Base-by-base conservation (phyloP, 2,888 invertebrate species). In the Callinectes sapidus region DNA sequence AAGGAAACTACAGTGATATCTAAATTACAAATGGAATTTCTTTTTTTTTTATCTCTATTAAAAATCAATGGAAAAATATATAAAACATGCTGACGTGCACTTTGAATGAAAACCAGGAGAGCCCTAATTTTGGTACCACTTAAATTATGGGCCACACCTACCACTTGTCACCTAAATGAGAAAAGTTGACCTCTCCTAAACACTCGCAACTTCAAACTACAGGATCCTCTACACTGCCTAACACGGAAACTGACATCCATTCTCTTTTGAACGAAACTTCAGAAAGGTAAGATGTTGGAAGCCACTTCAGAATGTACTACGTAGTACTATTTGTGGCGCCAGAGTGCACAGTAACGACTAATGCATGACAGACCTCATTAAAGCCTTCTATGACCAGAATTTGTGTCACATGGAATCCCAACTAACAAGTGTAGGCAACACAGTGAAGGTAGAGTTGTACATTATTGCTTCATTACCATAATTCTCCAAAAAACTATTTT, bases 391-490 rank as follows among this genome's bases (percentile, higher is more conserved):
- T 90, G 89, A 85, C 87, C 90, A 92, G 89, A 90, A 48, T 66
- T 90, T 92, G 55, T 71, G 92, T 89, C 92, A 90, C 88, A 81
- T 91, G 92, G 92, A 92, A 92, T 92, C 92, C 92, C 92, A 92
- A 92, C 92, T 55, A 87, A 88, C 66, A 71, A 86, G 90, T 92
- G 77, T 71, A 48, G 87, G 86, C 87, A 87, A 91, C 87, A 91
- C 87, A 91, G 81, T 91, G 28, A 91, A 91, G 71, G 86, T 81
- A 89, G 48, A 81, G 90, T 91, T 91, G 87, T 91, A 87, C 86
- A 88, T 92, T 92, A 92, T 92, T 92, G 92, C 92, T 92, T 92
- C 89, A 89, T 90, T 92, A 92, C 90, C 92, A 91, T 92, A 23
- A 90, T 90, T 71, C 89, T 71, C 88, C 88, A 85, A 91, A 91